Evolutionary conservation across 2,113 vertebrate genomes (phyloP).

Genomic region (Hypocryptadius cinnamomeus): DNA sequence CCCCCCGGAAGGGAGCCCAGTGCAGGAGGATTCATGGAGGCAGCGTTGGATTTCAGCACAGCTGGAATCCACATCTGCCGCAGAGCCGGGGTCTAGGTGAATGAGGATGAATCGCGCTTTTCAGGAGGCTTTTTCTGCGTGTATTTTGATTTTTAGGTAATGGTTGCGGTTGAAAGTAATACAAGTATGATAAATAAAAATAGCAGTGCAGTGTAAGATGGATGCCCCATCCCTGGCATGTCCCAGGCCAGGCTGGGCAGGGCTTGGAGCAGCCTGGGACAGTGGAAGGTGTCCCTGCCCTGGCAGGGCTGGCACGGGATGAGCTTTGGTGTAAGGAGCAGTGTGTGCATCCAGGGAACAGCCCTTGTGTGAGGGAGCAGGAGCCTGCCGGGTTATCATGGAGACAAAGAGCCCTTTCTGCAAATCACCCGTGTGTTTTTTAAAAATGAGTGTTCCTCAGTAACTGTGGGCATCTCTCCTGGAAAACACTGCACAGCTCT

Average conservation of each 20-base stretch:
- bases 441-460: no score
- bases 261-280: neutral
- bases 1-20: neutral
- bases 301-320: neutral
- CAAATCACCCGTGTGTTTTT: neutral
- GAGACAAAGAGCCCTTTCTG: neutral
- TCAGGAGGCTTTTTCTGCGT: accelerated
- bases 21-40: neutral
- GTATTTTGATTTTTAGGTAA: accelerated
- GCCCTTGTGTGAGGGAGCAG: neutral
- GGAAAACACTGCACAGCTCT: accelerated
- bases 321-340: accelerated
- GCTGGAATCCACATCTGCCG: neutral
- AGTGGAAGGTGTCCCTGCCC: neutral
- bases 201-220: accelerated
- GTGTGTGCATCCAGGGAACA: neutral
- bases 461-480: neutral
- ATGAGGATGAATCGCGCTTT: no score
- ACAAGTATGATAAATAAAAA: neutral
- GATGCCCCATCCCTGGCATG: neutral
- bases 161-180: accelerated
- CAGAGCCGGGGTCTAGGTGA: neutral
- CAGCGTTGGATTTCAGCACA: neutral
- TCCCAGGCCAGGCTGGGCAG: accelerated
- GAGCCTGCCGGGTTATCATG: neutral